Base-by-base conservation (phyloP, 2,888 invertebrate species). In the Cristatella mucedo region DNA sequence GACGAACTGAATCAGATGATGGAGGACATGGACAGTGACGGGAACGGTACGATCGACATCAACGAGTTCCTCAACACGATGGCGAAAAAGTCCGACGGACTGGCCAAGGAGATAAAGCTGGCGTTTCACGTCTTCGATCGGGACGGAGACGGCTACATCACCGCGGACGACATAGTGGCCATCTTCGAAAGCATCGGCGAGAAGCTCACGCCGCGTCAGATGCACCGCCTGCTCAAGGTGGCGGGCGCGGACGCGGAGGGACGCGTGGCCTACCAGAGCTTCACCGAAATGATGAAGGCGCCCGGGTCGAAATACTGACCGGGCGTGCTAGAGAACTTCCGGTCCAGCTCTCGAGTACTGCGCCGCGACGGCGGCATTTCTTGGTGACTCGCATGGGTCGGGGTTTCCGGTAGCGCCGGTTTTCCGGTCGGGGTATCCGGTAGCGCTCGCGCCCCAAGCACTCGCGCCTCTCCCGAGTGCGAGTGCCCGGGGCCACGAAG, bases 51-150 rank as follows among this genome's bases (percentile, higher is more conserved):
- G 7, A 57, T 60, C 20, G 58, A 59, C 45, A 58, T 60, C 46
- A 53, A 53, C 22, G 59, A 59, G 45, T 60, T 60, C 44, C 47
- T 57, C 16, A 49, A 53, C 40, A 57, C 59, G 21, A 58, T 60
- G 44, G 52, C 53, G 4, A 47, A 52, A 24, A 56, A 56, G 41
- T 36, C 36, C 6, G 26, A 36, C 13, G 36, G 36, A 26, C 57
- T 55, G 1, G 57, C 56, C 29, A 49, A 52, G 15, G 57, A 59
- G 41, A 45, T 61, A 5, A 50, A 52, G 29, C 56, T 58, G 38
- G 55, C 59, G 13, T 61, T 61, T 44, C 42, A 49, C 21, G 55
- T 56, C 3, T 59, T 61, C 43, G 59, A 61, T 42, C 46, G 49
- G 15, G 54, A 61, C 41, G 48, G 52, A 5, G 60, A 60, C 33